phyloP scores from a whole-genome alignment of 2,888 invertebrate species.

The Brachypalpus laphriformis region DNA sequence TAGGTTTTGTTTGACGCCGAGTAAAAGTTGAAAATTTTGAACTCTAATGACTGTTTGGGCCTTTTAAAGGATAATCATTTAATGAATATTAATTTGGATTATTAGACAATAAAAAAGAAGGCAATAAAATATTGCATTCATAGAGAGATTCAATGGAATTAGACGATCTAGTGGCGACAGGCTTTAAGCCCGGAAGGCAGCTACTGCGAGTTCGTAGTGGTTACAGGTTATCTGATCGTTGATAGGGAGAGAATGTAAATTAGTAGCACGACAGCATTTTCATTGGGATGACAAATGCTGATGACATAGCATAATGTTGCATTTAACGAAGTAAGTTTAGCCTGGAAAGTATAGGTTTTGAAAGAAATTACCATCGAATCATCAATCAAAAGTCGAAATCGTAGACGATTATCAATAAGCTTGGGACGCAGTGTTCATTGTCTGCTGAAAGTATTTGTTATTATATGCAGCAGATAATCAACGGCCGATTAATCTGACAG shows the following conservation, averaged over 20 bases:
- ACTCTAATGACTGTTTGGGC: constrained; percentile 2
- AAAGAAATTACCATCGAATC: neutral
- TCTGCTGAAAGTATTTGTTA: no score
- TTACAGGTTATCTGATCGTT: neutral
- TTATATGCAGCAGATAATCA: no score
- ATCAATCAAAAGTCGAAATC: neutral
- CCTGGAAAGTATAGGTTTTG: neutral
- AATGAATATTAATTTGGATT: constrained; percentile 49
- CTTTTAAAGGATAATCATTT: constrained; percentile 16
- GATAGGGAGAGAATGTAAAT: neutral
- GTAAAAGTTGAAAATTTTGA: neutral
- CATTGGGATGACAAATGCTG: neutral
- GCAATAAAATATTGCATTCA: neutral
- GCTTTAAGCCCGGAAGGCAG: neutral
- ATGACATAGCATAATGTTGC: neutral
- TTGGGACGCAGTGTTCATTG: no score
- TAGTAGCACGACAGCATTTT: neutral
- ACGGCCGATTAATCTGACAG: no score
- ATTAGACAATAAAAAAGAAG: neutral
- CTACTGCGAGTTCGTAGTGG: neutral
- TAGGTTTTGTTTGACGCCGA: neutral
- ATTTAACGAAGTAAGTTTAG: neutral
- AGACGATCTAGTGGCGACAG: neutral
- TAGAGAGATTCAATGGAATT: neutral
- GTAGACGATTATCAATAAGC: no score